Conservation (phyloP, 2,888 invertebrate species). For the Plagiodera versicolora region DNA sequence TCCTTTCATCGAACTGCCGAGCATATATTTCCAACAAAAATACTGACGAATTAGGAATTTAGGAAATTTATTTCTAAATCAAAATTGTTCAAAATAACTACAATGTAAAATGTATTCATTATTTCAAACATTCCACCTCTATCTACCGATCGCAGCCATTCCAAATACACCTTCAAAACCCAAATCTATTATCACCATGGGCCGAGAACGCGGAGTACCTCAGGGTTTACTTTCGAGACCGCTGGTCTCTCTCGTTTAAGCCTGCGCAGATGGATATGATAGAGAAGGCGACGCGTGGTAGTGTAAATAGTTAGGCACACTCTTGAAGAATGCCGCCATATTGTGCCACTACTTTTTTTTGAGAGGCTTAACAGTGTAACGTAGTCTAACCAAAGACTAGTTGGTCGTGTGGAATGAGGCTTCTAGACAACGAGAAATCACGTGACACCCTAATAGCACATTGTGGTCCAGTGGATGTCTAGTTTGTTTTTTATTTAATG, state of each 20-base stretch:
- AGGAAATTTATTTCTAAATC: no score
- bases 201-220: background rate
- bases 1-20: no score
- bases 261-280: constrained; percentile 43
- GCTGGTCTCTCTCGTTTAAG: background rate
- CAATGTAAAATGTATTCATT: no score
- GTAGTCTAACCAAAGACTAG: constrained; percentile 49
- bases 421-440: constrained; percentile 50
- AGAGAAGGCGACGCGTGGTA: constrained; percentile 44
- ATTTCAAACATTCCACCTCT: no score
- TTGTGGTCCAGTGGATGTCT: constrained; percentile 26
- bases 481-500: background rate
- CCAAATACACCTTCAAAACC: background rate
- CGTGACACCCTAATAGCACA: constrained; percentile 32
- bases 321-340: constrained; percentile 40
- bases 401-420: constrained; percentile 54
- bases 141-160: background rate
- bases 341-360: constrained; percentile 32
- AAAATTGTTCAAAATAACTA: no score
- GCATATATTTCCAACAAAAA: no score
- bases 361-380: constrained; percentile 44
- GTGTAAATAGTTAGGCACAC: constrained; percentile 50
- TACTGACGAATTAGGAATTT: no score
- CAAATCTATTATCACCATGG: background rate
- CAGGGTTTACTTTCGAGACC: background rate